phyloP scores from a whole-genome alignment of 2,888 invertebrate species.

The Ophioninae sp. region DNA sequence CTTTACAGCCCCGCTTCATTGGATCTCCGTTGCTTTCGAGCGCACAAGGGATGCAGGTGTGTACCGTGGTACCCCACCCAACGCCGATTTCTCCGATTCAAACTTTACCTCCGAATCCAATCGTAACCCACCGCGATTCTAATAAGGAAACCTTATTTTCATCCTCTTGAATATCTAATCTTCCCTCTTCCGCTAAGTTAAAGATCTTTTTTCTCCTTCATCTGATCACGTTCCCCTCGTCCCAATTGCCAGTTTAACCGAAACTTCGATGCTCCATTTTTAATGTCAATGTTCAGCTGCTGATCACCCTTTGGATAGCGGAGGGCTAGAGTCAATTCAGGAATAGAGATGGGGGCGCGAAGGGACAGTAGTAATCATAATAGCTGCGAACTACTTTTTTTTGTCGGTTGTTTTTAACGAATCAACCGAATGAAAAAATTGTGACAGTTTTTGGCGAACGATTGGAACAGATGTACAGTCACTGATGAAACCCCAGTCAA shows the following conservation, averaged over 20 bases:
- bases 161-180: no score
- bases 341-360: background rate
- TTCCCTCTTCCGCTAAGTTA: no score
- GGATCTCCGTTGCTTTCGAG: slow-evolving; percentile 4
- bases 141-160: no score
- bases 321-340: background rate
- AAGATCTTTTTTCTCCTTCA: no score
- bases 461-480: no score
- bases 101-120: background rate
- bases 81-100: background rate
- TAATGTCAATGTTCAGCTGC: background rate
- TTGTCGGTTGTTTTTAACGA: background rate
- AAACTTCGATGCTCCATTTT: background rate
- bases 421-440: no score
- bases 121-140: background rate
- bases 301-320: background rate
- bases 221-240: no score
- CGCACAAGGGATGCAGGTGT: slow-evolving; percentile 26
- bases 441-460: no score
- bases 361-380: background rate
- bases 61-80: background rate
- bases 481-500: no score
- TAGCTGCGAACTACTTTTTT: background rate
- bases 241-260: background rate
- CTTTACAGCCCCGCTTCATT: background rate